Base-by-base conservation (phyloP, 2,888 invertebrate genomes). In the Patella ulyssiponensis region DNA sequence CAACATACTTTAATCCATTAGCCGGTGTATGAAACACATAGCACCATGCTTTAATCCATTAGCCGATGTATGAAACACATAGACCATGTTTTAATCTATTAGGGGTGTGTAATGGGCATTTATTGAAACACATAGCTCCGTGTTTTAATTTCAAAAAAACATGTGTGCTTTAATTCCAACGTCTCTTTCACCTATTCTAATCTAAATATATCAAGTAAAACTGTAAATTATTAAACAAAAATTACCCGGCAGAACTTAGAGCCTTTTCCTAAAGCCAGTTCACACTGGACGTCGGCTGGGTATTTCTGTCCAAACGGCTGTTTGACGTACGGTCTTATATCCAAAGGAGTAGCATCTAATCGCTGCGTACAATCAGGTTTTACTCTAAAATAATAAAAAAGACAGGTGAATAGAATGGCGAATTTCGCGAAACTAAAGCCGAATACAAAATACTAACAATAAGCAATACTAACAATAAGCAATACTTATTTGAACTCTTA, bases 201-300 rank as follows among this genome's bases (percentile, higher is more conserved):
- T 7, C 69, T 4, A 52, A 14, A 17, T 52, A 70, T 23, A 56
- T n/a, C 33, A 51, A 44, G 51, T 69, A 53, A 53, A 72, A 33
- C 56, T 51, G 14, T 20, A n/a, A 71, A n/a, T 17, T 64, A n/a
- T n/a, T 27, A 17, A 7, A 52, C n/a, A 20, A 20, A 11, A 51
- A 4, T 74, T 72, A 76, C 76, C 56, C 76, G 53, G 56, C 76
- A 76, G 23, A 76, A 71, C 54, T 76, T 76, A 11, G 71, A 71
- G 23, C 76, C 76, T 20, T 71, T 52, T 15, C 76, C 76, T n/a
- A 72, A 44, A 33, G 53, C 53, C n/a, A 76, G 2, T 20, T 71
- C 54, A 20, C 76, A 76, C 58, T 76, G 76, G 9, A 71, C 71
- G 53, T 76, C 76, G 17, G 70, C 76, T 56, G 76, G 76, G 14